A percentile compares a stretch with the other conserved stretches of the same genome.
Evolutionary conservation across 2,888 invertebrate genomes (phyloP).

Genomic region (Myathropa florea): DNA sequence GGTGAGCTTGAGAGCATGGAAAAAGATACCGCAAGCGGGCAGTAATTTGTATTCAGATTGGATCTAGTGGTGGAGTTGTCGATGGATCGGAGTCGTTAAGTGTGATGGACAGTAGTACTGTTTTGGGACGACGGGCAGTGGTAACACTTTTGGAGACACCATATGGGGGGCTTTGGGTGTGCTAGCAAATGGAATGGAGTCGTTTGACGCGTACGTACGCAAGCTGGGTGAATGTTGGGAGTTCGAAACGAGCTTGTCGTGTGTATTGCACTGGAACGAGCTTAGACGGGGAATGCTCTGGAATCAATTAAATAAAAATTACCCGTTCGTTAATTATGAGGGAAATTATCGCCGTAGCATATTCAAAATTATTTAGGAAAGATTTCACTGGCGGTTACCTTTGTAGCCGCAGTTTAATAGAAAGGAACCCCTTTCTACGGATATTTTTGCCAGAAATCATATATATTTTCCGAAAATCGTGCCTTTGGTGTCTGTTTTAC

Average conservation of each 20-base stretch:
- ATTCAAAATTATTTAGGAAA: too few species aligned
- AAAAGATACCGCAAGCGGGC: slow-evolving; percentile 58
- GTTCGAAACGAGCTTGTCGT: slow-evolving; percentile 9
- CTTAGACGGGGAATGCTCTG: not conserved
- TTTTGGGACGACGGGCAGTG: not conserved
- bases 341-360: too few species aligned
- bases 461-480: too few species aligned
- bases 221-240: not conserved
- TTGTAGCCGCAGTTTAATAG: not conserved
- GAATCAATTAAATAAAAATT: not conserved
- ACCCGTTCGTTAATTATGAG: not conserved
- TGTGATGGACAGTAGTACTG: not conserved
- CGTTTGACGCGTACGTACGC: not conserved
- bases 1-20: slow-evolving; percentile 46
- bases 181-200: not conserved
- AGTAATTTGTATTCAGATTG: slow-evolving; percentile 62
- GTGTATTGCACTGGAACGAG: not conserved
- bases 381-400: not conserved
- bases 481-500: too few species aligned
- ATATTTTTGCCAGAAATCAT: not conserved
- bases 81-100: not conserved
- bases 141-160: slow-evolving; percentile 11
- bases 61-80: slow-evolving; percentile 32
- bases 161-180: not conserved
- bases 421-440: not conserved